These are phyloP conservation scores for Lithosia quadra DNA, from an alignment of 2,888 invertebrate species.

Conservation along the genomic window DNA sequence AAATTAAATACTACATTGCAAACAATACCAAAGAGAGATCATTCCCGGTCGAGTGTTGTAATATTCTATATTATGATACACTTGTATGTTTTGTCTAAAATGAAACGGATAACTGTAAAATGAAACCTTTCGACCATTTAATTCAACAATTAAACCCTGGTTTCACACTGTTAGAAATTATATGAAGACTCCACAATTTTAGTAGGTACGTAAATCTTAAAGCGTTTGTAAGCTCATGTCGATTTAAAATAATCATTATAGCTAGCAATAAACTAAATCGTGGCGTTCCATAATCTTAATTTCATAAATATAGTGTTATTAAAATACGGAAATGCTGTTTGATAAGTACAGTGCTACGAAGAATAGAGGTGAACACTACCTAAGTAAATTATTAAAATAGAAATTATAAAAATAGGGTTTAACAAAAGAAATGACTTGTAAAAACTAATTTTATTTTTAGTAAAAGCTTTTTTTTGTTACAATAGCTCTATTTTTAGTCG, in stretches of 20 bases:
- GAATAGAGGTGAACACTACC: conserved; percentile 35
- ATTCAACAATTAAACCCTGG: conserved; percentile 29
- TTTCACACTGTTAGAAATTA: conserved; percentile 26
- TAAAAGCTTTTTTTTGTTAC: conserved; percentile 9
- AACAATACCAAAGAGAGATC: conserved; percentile 17
- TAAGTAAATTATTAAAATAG: conserved; percentile 12
- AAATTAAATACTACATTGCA: conserved; percentile 24
- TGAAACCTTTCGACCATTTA: conserved; percentile 2
- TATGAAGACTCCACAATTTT: conserved; percentile 44
- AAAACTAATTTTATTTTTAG: conserved; percentile 9
- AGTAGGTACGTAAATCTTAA: conserved; percentile 61
- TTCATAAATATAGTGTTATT: conserved; percentile 42
- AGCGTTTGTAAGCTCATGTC: conserved; percentile 78
- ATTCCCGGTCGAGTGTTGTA: background rate
- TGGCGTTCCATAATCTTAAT: conserved; percentile 46
- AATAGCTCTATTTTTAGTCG: conserved; percentile 40
- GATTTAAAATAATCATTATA: conserved; percentile 63
- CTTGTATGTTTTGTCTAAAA: background rate
- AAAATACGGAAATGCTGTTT: conserved; percentile 56
- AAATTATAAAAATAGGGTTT: conserved; percentile 25
- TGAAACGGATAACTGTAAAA: background rate
- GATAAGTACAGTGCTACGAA: conserved; percentile 55
- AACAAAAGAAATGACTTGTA: conserved; percentile 19
- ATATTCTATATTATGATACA: background rate
- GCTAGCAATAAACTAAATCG: conserved; percentile 68